phyloP scores from a whole-genome alignment of 2,113 vertebrate genomes.

The Rhinolophus ferrumequinum region DNA sequence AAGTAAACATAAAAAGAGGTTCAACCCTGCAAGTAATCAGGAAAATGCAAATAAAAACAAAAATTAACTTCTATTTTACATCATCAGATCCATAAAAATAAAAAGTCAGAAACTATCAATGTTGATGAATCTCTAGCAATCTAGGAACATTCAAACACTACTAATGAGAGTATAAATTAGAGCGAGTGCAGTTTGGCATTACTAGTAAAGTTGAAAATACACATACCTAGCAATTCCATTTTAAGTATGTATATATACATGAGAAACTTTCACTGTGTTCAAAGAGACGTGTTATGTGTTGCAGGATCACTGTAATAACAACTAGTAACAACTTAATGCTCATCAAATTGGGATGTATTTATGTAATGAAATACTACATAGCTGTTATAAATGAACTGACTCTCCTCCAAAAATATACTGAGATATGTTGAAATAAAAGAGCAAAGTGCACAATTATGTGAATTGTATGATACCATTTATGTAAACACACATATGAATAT shows the following conservation, averaged over 20 bases:
- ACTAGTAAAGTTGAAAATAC: neutral
- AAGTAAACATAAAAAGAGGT: constrained; percentile 4
- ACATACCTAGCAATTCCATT: neutral
- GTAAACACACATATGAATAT: neutral
- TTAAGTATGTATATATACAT: neutral
- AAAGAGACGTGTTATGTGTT: neutral
- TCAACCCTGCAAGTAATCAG: constrained; percentile 7
- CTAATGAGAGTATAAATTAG: neutral
- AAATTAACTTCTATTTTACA: constrained; percentile 4
- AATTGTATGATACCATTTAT: neutral
- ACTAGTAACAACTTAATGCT: neutral
- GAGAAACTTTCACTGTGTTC: neutral
- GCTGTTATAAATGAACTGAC: neutral
- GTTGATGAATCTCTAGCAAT: neutral
- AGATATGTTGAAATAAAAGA: constrained; percentile 36
- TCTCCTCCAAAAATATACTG: neutral
- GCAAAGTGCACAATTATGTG: constrained; percentile 8
- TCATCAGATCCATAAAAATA: neutral
- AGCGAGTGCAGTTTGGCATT: neutral
- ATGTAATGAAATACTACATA: neutral
- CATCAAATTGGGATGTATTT: neutral
- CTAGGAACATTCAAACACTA: neutral
- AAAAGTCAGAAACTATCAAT: constrained; percentile 16
- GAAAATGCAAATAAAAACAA: constrained; percentile 31
- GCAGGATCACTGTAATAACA: neutral